phyloP scores from a whole-genome alignment of 2,113 vertebrate genomes.

The Eretmochelys imbricata region DNA sequence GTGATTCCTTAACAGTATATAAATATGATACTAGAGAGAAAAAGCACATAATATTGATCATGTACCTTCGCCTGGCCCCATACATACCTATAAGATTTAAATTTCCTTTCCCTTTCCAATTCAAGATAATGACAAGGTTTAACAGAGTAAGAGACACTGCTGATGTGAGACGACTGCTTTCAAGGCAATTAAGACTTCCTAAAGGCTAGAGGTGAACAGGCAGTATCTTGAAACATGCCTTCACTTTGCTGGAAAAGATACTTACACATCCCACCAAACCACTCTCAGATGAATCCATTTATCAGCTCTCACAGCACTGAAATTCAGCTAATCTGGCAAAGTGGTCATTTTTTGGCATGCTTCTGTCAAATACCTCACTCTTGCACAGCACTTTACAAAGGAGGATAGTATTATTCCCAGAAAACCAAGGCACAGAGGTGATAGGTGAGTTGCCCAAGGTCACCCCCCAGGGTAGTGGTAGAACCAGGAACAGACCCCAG shows the following conservation, averaged over 20 bases:
- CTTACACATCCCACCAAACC: background rate
- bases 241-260: background rate
- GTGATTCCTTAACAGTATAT: background rate
- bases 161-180: background rate
- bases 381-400: background rate
- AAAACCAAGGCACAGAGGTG: background rate
- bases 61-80: background rate
- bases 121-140: background rate
- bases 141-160: rapidly evolving
- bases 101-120: background rate
- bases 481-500: background rate
- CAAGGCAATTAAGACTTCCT: background rate
- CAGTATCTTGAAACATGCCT: background rate
- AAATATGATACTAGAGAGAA: background rate
- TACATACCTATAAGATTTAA: background rate
- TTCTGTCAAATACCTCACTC: background rate
- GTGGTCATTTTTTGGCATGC: background rate
- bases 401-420: background rate
- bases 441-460: background rate
- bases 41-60: background rate
- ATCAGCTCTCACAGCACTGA: background rate
- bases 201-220: background rate
- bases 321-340: background rate
- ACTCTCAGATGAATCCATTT: background rate
- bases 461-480: background rate